These are phyloP conservation scores for Xiphias gladius DNA, from an alignment of 2,113 vertebrate species.

Conservation along the genomic window DNA sequence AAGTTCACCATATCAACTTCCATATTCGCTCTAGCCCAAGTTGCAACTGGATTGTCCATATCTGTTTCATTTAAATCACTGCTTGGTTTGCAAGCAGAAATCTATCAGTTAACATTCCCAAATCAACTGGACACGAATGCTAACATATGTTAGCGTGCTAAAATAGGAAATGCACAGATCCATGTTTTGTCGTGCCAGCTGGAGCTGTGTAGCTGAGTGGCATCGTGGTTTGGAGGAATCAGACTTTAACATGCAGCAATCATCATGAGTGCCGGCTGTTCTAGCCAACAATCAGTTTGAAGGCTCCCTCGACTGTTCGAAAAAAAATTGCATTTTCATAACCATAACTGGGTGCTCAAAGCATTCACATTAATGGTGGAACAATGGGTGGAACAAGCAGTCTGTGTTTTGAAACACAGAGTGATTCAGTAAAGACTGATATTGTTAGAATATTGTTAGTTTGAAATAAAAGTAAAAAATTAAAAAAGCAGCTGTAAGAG, in stretches of 20 bases:
- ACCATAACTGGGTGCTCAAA: neutral
- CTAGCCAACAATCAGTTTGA: neutral
- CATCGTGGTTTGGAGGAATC: neutral
- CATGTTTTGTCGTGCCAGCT: neutral
- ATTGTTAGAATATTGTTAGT: neutral
- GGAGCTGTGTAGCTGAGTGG: neutral
- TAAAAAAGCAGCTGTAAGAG: neutral
- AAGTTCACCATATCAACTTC: no score
- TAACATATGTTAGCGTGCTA: neutral
- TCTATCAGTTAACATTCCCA: no score
- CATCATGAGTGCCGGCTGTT: neutral
- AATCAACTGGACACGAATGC: no score
- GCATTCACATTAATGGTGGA: neutral
- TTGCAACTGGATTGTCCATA: no score
- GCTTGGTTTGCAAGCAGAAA: no score
- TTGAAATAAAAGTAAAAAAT: constrained; percentile 19
- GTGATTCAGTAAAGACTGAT: neutral
- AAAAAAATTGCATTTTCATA: neutral
- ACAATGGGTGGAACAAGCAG: neutral
- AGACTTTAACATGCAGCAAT: neutral
- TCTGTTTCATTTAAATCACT: no score
- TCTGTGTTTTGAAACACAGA: neutral
- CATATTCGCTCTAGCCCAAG: no score
- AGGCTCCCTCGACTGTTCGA: neutral
- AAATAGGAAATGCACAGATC: no score